Conservation (phyloP, 2,797 vertebrate species). For the Emys orbicularis region DNA sequence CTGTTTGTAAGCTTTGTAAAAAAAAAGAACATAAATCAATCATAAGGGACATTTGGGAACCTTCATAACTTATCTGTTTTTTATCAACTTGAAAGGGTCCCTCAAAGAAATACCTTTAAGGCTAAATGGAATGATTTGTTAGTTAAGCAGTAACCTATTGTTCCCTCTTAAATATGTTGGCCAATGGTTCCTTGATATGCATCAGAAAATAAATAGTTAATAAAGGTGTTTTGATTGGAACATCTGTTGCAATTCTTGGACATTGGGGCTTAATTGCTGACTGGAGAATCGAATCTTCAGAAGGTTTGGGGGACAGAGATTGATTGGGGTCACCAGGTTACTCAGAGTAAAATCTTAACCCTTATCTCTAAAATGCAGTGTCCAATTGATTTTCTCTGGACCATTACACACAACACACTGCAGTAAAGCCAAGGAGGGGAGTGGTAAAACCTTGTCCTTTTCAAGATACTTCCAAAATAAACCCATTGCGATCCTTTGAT, state of each 20-base stretch:
- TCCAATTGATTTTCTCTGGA: constrained; percentile 95
- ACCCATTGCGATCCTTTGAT: neutral
- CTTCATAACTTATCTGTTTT: constrained; percentile 46
- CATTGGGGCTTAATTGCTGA: constrained; percentile 83
- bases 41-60: neutral
- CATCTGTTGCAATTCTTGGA: constrained; percentile 90
- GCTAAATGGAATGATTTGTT: constrained; percentile 26
- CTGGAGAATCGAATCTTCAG: constrained; percentile 82
- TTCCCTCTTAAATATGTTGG: constrained; percentile 24
- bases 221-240: constrained; percentile 83
- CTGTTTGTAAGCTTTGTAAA: neutral
- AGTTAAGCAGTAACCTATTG: constrained; percentile 33
- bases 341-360: constrained; percentile 83
- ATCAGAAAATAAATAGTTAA: constrained; percentile 79
- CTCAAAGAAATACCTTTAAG: constrained; percentile 33
- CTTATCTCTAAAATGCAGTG: constrained; percentile 89
- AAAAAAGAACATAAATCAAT: neutral
- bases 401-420: constrained; percentile 86
- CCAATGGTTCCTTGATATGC: constrained; percentile 34
- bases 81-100: constrained; percentile 30
- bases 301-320: constrained; percentile 90
- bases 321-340: constrained; percentile 91
- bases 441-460: constrained; percentile 58
- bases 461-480: constrained; percentile 51
- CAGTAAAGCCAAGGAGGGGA: constrained; percentile 33